Conservation (phyloP, 2,888 invertebrate species). For the Trachelus troglodyta region DNA sequence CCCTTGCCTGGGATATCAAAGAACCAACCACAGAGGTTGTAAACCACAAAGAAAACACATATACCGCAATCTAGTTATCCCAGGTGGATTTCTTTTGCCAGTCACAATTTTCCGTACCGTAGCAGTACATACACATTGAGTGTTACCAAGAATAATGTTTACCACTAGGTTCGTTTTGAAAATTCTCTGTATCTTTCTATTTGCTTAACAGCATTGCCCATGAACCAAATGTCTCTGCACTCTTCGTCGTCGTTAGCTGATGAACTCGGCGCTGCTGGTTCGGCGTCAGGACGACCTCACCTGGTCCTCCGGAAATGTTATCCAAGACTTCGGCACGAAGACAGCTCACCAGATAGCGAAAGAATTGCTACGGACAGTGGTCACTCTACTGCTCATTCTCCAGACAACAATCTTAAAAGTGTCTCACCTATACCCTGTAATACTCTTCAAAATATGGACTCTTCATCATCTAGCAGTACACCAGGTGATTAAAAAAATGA, state of each 20-base stretch:
- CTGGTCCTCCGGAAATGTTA: slow-evolving; percentile 58
- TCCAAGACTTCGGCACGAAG: slow-evolving; percentile 70
- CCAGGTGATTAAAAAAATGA: slow-evolving; percentile 44
- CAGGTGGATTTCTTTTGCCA: neutral
- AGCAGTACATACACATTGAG: neutral
- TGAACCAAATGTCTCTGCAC: slow-evolving; percentile 18
- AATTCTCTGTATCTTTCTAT: slow-evolving; percentile 9
- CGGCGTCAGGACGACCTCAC: slow-evolving; percentile 58
- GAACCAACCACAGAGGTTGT: slow-evolving; percentile 1
- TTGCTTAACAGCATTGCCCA: slow-evolving; percentile 32
- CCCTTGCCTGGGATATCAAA: neutral
- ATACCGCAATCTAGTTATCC: neutral
- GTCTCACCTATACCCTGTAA: slow-evolving; percentile 80
- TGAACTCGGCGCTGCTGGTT: slow-evolving; percentile 70
- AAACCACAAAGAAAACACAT: slow-evolving; percentile 1
- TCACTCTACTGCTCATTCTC: slow-evolving; percentile 91
- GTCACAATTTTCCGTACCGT: neutral
- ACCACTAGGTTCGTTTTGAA: neutral
- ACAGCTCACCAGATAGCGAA: slow-evolving; percentile 89
- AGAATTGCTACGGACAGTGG: slow-evolving; percentile 88
- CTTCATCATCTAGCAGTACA: slow-evolving; percentile 60
- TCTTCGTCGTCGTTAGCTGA: slow-evolving; percentile 71
- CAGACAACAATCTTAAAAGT: slow-evolving; percentile 86
- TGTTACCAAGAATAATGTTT: neutral
- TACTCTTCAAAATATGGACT: slow-evolving; percentile 58